Percentiles rank a stretch among this genome's conserved stretches.
These are phyloP conservation scores for Aspidoscelis tigris DNA, from an alignment of 2,113 vertebrate species.

Conservation along the genomic window DNA sequence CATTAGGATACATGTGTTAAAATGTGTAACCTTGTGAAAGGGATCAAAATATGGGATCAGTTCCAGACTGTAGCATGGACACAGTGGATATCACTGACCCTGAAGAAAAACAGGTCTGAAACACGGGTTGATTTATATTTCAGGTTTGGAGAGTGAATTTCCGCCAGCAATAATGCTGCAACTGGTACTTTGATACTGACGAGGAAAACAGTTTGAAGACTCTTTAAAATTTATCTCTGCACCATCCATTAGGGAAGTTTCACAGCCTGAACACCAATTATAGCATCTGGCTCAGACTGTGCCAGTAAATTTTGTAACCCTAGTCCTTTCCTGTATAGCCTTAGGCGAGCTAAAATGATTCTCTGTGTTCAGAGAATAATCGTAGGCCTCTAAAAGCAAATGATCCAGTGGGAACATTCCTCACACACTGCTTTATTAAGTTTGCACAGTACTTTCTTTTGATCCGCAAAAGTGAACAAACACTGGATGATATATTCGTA, in stretches of 20 bases:
- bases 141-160: background rate
- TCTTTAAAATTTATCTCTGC: conserved; percentile 4
- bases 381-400: conserved; percentile 26
- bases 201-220: background rate
- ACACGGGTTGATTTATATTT: background rate
- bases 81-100: background rate
- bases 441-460: background rate
- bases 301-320: conserved; percentile 2
- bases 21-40: too few species aligned
- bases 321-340: background rate
- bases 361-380: conserved; percentile 21
- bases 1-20: too few species aligned
- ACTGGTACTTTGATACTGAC: background rate
- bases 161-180: background rate
- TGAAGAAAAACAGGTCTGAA: background rate
- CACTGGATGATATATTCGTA: background rate
- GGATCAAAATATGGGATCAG: background rate
- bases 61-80: background rate
- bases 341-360: conserved; percentile 12
- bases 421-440: conserved; percentile 11
- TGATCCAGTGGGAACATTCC: conserved; percentile 22
- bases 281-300: background rate
- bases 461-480: background rate
- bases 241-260: background rate
- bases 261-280: background rate